Base-by-base conservation (phyloP, 2,797 vertebrate species). In the Enteromius viviparus region DNA sequence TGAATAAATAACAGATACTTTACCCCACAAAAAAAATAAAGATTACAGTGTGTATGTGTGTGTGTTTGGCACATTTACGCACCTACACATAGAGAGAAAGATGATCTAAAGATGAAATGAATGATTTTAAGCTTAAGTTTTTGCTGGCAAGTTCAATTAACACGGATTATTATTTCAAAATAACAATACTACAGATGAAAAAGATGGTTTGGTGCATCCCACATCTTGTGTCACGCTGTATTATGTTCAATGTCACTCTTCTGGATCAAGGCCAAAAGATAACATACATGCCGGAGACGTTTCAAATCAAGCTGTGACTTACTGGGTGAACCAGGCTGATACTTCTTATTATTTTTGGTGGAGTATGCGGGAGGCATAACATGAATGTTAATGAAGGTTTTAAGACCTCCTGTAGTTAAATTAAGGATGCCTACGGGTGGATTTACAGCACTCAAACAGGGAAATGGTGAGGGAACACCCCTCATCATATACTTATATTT, bases 241-340 rank as follows among this genome's bases (percentile, higher is more conserved):
- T 86, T 78, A 85, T 40, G 45, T 76, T 83, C 76, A 86, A 78
- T 78, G 65, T 80, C 87, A 88, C 69, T 53, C 49, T 42, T 78
- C 68, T 70, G 68, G 83, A 80, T 85, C 37, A 29, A 78, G 83
- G 47, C 79, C 64, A 80, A 83, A 58, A 76, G 51, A 76, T 76
- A 82, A 72, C 19, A 34, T n/a, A 23, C 51, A 49, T 37, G 55
- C 19, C 60, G 23, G 19, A 70, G 47, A 26, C n/a, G 21, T 60
- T 49, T 60, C 55, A 62, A 81, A 65, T n/a, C 55, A 64, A 72
- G 32, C 11, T 12, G 15, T 9, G 37, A n/a, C 53, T 40, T 51
- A 60, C 29, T 64, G 14, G 14, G 45, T 12, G 70, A 75, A 47
- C 19, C 70, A 2, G n/a, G n/a, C 58, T 82, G 32, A 76, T 75